Base-by-base conservation (phyloP, 2,797 vertebrate genomes). In the Calcarius lapponicus region DNA sequence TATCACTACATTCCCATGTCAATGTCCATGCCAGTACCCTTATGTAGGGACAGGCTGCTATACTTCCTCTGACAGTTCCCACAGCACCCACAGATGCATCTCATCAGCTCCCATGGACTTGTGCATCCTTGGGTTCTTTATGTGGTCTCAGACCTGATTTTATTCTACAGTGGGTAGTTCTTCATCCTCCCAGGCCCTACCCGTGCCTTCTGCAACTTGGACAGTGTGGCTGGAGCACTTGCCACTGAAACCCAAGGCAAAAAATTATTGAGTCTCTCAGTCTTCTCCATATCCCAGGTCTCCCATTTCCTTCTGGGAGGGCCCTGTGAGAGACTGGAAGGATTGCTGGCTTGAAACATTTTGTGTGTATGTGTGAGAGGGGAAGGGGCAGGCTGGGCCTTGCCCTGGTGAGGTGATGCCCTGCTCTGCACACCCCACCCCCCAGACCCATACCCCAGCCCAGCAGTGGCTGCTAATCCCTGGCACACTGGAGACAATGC, bases 401-500 rank as follows among this genome's bases (percentile, higher is more conserved):
- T 25, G 21, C 10, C n/a, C 50, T 45, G 50, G 28, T 25, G 40
- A 79, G 50, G 17, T 13, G 50, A 10, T 45, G n/a, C 21, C 26
- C 40, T 66, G 61, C n/a, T 20, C n/a, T 45, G n/a, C 32, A 31
- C 26, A 25, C 4, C 17, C 16, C 32, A 36, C 2, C 0, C 0
- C 17, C 6, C 12, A 14, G 13, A 15, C 8, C 28, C 13, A 6
- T 19, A 20, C 16, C 10, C 21, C 61, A 56, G n/a, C n/a, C 60
- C 16, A 17, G 40, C 20, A 31, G 28, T 7, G 26, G 40, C 28
- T 32, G 26, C 32, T 17, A 16, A 4, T 24, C 61, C 40, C n/a
- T 26, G 50, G 28, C 10, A 45, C 75, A 38, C 21, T 20, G n/a
- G 21, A 56, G 17, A 21, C n/a, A 45, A 20, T 45, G n/a, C 17